Percentiles rank a stretch among this genome's conserved stretches.
Conservation (phyloP, 1,140 invertebrate genomes). For the Maconellicoccus hirsutus region DNA sequence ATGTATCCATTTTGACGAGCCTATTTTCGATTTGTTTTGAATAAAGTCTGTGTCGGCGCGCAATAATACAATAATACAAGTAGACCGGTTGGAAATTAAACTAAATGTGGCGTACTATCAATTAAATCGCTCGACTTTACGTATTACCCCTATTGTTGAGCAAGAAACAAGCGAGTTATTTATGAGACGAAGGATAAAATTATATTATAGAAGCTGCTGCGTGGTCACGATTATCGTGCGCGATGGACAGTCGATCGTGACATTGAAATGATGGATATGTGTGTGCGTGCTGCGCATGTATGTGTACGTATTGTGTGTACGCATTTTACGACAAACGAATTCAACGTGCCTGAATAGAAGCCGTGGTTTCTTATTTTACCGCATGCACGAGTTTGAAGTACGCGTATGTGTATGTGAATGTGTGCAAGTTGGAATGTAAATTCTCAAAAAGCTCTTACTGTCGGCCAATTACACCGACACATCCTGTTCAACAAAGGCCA, state of each 20-base stretch:
- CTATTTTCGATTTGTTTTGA: neutral
- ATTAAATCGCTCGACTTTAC: slow-evolving; percentile 1
- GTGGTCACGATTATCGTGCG: slow-evolving; percentile 14
- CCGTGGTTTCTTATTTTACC: too few species aligned
- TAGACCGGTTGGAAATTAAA: neutral
- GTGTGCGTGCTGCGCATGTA: neutral
- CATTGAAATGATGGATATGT: slow-evolving; percentile 12
- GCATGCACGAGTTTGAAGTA: too few species aligned
- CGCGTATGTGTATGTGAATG: too few species aligned
- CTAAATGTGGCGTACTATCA: slow-evolving; percentile 6
- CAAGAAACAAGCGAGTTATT: slow-evolving; percentile 1
- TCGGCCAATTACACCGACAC: too few species aligned
- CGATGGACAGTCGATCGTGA: slow-evolving; percentile 19
- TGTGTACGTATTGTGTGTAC: too few species aligned
- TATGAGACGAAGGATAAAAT: slow-evolving; percentile 17
- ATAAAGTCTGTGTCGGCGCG: too few species aligned
- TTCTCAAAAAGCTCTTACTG: too few species aligned
- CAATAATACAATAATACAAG: too few species aligned
- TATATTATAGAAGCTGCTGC: slow-evolving; percentile 11
- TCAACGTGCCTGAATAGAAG: too few species aligned
- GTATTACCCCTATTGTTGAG: slow-evolving; percentile 13
- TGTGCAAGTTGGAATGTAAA: too few species aligned
- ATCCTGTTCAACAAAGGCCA: too few species aligned
- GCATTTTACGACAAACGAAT: too few species aligned
- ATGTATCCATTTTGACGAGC: neutral